These are phyloP conservation scores for Aphelocoma californica DNA, from an alignment of 2,797 vertebrate genomes.

Conservation along the genomic window DNA sequence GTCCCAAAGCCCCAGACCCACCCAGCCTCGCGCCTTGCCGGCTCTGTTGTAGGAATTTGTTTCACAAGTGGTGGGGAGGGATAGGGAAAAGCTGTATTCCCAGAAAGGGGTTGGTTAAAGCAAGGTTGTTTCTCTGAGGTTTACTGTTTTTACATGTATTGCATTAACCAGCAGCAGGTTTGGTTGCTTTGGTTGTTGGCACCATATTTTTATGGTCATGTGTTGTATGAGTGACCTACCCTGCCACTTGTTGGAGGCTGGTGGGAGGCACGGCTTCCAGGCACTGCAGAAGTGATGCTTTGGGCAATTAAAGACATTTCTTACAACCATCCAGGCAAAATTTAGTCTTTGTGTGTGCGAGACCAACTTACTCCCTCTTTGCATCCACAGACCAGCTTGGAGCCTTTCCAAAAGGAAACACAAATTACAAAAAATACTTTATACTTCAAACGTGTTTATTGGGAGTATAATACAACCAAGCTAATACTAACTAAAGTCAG, in stretches of 20 bases:
- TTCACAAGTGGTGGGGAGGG: neutral
- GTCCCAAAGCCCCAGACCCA: neutral
- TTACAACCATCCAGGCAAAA: slow-evolving; percentile 34
- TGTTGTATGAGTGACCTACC: neutral
- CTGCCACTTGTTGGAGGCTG: slow-evolving; percentile 1
- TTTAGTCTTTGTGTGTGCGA: neutral
- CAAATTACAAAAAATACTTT: neutral
- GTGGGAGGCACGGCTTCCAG: slow-evolving; percentile 15
- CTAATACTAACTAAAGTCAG: neutral
- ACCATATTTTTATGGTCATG: slow-evolving; percentile 26
- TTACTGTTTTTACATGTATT: neutral
- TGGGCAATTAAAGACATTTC: slow-evolving; percentile 68
- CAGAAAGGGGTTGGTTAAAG: neutral
- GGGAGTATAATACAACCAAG: neutral
- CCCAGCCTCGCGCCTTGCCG: neutral
- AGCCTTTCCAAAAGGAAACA: neutral
- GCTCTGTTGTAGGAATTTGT: neutral
- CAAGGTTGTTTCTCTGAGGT: neutral
- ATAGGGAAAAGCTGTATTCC: neutral
- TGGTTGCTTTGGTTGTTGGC: neutral
- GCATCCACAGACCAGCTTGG: too few relatives aligned
- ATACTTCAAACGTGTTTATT: neutral
- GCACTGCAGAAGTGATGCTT: slow-evolving; percentile 23
- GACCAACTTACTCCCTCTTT: neutral
- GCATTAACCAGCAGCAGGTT: neutral